Evolutionary conservation across 2,797 vertebrate species (phyloP), one percentile per base, ranked within the genome.

Genomic region (Buceros bicornis): DNA sequence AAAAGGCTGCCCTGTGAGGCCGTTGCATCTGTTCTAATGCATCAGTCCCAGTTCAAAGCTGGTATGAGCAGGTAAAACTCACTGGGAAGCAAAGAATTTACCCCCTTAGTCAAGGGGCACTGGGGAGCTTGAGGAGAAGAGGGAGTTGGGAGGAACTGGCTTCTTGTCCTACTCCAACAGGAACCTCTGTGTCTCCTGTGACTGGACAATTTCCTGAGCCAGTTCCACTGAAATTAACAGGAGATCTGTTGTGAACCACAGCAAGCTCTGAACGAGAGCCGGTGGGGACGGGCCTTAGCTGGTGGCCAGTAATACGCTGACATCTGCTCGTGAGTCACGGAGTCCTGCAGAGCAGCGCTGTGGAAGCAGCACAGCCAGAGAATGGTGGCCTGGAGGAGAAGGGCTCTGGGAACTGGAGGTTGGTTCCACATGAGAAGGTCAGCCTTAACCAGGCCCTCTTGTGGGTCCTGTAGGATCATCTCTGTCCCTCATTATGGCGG

Each of bases 261-360:
- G 8, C 0, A 6, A 65, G 33, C 42, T 28, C 28, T 58, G 64
- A 33, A 35, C 1, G 10, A 45, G 37, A 47, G 7, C 21, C 0
- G 2, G 18, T 54, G 45, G 40, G 33, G 31, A 17, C 22, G 2
- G 12, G 31, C 21, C 43, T 24, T 70, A 10, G 33, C 54, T 57
- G 50, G 73, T 64, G 80, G 16, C 50, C 43, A 14, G 37, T 40
- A 5, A 3, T 24, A 14, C 0, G 1, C 12, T 24, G 40, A 47
- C 20, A 9, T 51, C 29, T 13, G 12, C 10, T 45, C 28, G 4
- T 40, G 6, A 13, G 65, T 12, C 8, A 24, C 3, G n/a, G 24
- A 16, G 28, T 20, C 21, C n/a, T 35, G n/a, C 42, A 78, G 28
- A 37, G 66, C 53, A 67, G 20, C 37, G 19, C 28, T 11, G 40